Base-by-base conservation (phyloP, 1,140 invertebrate species). In the Cataglyphis hispanica region DNA sequence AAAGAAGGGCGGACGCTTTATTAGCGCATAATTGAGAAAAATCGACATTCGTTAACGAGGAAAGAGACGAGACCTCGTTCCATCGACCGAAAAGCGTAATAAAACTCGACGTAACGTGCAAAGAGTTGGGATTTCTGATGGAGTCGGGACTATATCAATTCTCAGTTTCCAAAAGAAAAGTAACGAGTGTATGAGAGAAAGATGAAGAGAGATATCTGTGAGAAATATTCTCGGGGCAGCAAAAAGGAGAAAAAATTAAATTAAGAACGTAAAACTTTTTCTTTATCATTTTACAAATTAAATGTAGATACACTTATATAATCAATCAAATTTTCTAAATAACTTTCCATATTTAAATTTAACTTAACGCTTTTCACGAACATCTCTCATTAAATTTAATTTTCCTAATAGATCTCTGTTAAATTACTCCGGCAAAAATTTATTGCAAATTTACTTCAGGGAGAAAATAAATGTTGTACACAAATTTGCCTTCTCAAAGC, bases 11-110 rank as follows among this genome's bases (percentile, higher is more conserved):
- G n/a, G 7, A 8, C 13, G 50, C 83, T 85, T 78, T 85, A 64
- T 50, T 58, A 69, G 19, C 40, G 13, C 34, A 77, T 90, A 90
- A 90, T 86, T 86, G 88, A 89, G 81, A 92, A 84, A 88, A 88
- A 88, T 85, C 78, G 76, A 70, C 58, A 66, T 53, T 85, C 66
- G 75, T 53, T 88, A 88, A 64, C 34, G 56, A 50, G n/a, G 16
- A 50, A 22, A 34, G 53, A 60, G 69, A 78, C 19, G 25, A 85
- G 58, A 83, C 34, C 53, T 43, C 67, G 13, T 31, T 58, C 27
- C 6, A 6, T 13, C 11, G 22, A 13, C n/a, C 25, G 46, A 61
- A 64, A 58, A 87, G 13, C 34, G 40, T 88, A 67, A 88, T 88
- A 60, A 77, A 88, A 58, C 74, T 88, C 22, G 1, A 7, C n/a